Base-by-base conservation (phyloP, 1,140 invertebrate species). In the Tetraneura akinire region DNA sequence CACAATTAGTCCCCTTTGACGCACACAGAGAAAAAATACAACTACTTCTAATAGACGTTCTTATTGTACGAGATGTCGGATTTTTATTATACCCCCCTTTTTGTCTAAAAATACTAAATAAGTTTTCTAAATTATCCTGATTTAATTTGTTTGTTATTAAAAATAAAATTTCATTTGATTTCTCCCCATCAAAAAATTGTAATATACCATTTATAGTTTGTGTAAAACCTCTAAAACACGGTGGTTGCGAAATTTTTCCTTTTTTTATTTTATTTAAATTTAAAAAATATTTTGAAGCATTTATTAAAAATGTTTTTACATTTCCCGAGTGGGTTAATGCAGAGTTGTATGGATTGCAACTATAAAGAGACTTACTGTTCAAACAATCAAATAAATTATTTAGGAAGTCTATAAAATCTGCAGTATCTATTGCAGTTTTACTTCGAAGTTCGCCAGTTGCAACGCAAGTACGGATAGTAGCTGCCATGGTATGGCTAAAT, bases 331-430 rank as follows among this genome's bases (percentile, higher is more conserved):
- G 53, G 3, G 23, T 60, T 60, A 60, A 60, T n/a, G n/a, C n/a
- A n/a, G n/a, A n/a, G n/a, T n/a, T n/a, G n/a, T n/a, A n/a, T n/a
- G n/a, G n/a, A n/a, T 60, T 60, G 26, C 18, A 3, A 14, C 14
- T 60, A 13, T 13, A 60, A 60, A 60, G 55, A 14, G 13, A 60
- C 23, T 23, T 60, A 60, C 23, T 60, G 13, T 60, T 60, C 9
- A 60, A 29, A 26, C 55, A 60, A 29, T 60, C 23, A 60, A 60
- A 55, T 55, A 55, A 55, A 55, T 55, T 55, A 16, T 60, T 60
- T 23, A 60, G n/a, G n/a, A n/a, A n/a, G n/a, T n/a, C n/a, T n/a
- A n/a, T 60, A 60, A 60, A 60, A 26, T 60, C 55, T 26, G 23
- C 55, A 16, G 55, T 60, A 60, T 60, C 55, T 26, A 60, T 14